Evolutionary conservation across 2,888 invertebrate species (phyloP), one percentile per base, ranked within the genome.

Genomic region (Frankliniella intonsa): DNA sequence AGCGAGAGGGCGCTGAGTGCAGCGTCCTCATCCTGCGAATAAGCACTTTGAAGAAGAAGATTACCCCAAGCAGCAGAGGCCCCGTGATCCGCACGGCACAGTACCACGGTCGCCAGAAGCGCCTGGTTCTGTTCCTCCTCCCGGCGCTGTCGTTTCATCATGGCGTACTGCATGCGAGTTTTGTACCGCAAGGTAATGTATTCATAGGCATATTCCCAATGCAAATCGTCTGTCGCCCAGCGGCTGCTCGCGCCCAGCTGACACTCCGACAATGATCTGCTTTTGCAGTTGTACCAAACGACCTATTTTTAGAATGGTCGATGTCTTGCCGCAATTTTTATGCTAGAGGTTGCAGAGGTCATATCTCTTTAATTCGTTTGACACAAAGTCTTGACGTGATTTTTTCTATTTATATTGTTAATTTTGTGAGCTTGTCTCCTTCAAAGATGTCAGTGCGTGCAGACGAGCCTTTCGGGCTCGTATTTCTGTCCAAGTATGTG

Each of bases 101-200:
- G 69, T 25, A 76, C 69, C 69, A 76, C 69, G 69, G 69, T 25
- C 69, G 69, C 69, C 22, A 76, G 69, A 76, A 76, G 69, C 69
- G 69, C 69, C 69, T 76, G 69, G 69, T 76, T 22, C 69, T 76
- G 69, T 1, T 76, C 55, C 55, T 76, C 0, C 12, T 76, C 69
- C 22, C 25, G n/a, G 38, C 38, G 25, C 25, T 76, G 1, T 69
- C 69, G 5, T 25, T 3, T 76, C 69, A 25, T 76, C 69, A 76
- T 76, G 69, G 69, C 69, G 69, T 76, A 76, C 69, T 76, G 69
- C 69, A 22, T 76, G 69, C 69, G 69, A 22, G 69, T 76, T 22
- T 76, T 76, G 25, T 76, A 76, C 69, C 69, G 69, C 69, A 76
- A 76, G 69, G 69, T 76, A 76, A 76, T 76, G 69, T 76, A 76